phyloP scores from a whole-genome alignment of 2,888 invertebrate species.

The Stomorhina lunata region DNA sequence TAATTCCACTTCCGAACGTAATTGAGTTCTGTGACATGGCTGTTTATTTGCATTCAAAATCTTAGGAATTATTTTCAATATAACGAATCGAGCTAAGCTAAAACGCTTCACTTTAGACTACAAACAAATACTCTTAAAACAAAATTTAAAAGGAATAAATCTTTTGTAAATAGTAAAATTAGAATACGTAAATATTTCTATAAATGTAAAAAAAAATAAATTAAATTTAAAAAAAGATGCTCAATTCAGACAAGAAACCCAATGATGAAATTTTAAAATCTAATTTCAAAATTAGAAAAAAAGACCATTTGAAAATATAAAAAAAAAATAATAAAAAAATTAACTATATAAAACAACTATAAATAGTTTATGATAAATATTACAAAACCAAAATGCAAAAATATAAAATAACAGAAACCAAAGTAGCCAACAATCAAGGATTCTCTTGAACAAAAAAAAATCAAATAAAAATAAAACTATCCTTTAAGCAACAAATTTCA shows the following conservation, averaged over 20 bases:
- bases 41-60: background rate
- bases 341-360: background rate
- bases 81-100: background rate
- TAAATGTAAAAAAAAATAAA: conserved; percentile 2
- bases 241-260: background rate
- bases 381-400: background rate
- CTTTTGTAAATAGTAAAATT: conserved; percentile 36
- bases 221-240: background rate
- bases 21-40: too few species aligned
- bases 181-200: conserved; percentile 8
- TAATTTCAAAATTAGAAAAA: background rate
- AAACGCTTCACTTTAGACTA: conserved; percentile 22
- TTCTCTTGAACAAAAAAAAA: background rate
- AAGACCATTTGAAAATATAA: background rate
- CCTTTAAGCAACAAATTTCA: conserved; percentile 30
- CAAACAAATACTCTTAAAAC: too few species aligned
- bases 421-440: conserved; percentile 20
- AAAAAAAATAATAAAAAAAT: background rate
- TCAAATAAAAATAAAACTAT: conserved; percentile 43
- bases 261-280: background rate
- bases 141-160: background rate
- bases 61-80: too few species aligned
- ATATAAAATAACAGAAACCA: conserved; percentile 1
- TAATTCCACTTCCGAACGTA: too few species aligned
- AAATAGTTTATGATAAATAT: background rate